Percentiles rank a stretch among this genome's conserved stretches.
These are phyloP conservation scores for Apogon hyalosoma DNA, from an alignment of 2,797 vertebrate species.

Conservation along the genomic window DNA sequence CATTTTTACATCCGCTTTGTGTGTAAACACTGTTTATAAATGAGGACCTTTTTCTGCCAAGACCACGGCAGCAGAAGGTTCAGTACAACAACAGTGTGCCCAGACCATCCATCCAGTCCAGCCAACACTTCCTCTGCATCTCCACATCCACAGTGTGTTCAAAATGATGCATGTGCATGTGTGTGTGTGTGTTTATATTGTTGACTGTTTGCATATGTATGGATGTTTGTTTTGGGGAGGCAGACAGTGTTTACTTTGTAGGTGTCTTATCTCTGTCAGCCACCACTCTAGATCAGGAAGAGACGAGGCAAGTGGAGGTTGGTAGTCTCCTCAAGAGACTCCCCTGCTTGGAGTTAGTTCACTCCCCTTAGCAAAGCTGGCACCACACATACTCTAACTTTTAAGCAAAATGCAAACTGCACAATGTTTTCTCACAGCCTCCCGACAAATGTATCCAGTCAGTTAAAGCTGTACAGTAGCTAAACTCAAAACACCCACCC, in stretches of 20 bases:
- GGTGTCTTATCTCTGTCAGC: constrained; percentile 57
- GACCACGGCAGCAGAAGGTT: constrained; percentile 25
- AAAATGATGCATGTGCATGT: constrained; percentile 2
- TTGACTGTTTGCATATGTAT: constrained; percentile 12
- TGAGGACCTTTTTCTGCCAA: constrained; percentile 24
- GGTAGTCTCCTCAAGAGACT: constrained; percentile 20
- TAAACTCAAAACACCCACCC: constrained; percentile 39
- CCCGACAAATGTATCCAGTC: constrained; percentile 3
- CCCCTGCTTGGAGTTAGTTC: constrained; percentile 8
- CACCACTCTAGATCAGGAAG: constrained; percentile 29
- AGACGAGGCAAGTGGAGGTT: constrained; percentile 18
- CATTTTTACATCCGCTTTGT: constrained; percentile 37
- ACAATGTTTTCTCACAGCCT: not conserved
- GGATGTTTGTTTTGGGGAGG: constrained; percentile 8
- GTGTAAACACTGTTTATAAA: constrained; percentile 44
- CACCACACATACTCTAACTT: constrained; percentile 6
- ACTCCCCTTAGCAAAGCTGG: constrained; percentile 24
- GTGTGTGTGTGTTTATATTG: not conserved
- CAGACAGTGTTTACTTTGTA: constrained; percentile 42
- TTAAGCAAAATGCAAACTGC: constrained; percentile 20
- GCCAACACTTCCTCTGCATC: constrained; percentile 38
- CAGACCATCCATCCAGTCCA: constrained; percentile 21
- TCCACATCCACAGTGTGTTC: constrained; percentile 20
- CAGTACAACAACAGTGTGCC: constrained; percentile 19
- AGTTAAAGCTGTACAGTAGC: constrained; percentile 13